These are phyloP conservation scores for Nymphalis polychloros DNA, from an alignment of 2,888 invertebrate species.

Conservation along the genomic window DNA sequence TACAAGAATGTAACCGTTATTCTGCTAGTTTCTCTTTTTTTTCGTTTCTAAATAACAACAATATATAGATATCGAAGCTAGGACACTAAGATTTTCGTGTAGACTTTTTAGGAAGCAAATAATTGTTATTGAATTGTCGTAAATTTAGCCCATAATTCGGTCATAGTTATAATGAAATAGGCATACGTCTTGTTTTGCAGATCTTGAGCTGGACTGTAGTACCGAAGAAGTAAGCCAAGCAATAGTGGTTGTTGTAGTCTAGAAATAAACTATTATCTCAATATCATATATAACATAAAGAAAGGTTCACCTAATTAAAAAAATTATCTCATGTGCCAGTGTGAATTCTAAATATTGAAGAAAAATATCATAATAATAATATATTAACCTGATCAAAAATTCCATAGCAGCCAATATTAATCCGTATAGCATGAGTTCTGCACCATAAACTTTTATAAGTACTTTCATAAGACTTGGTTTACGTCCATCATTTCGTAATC, in stretches of 20 bases:
- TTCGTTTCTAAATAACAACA: no score
- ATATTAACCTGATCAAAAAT: constrained; percentile 80
- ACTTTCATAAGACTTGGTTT: constrained; percentile 83
- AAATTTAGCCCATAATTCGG: no score
- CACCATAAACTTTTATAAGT: constrained; percentile 83
- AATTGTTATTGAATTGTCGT: neutral
- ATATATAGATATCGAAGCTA: no score
- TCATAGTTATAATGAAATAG: neutral
- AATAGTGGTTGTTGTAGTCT: constrained; percentile 85
- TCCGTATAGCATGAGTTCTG: constrained; percentile 83
- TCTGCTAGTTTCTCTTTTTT: no score
- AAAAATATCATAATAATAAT: no score
- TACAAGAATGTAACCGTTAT: no score
- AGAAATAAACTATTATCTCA: no score
- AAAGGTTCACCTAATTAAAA: no score
- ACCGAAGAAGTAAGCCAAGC: constrained; percentile 82
- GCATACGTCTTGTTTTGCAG: constrained; percentile 58
- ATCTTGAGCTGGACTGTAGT: constrained; percentile 74
- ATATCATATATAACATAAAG: no score
- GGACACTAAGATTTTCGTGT: no score
- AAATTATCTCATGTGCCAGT: no score
- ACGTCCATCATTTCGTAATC: constrained; percentile 44
- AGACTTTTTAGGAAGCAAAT: neutral
- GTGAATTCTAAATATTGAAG: no score
- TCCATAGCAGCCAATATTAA: constrained; percentile 84